Conservation (phyloP, 2,888 invertebrate genomes). For the Drosophila merina region DNA sequence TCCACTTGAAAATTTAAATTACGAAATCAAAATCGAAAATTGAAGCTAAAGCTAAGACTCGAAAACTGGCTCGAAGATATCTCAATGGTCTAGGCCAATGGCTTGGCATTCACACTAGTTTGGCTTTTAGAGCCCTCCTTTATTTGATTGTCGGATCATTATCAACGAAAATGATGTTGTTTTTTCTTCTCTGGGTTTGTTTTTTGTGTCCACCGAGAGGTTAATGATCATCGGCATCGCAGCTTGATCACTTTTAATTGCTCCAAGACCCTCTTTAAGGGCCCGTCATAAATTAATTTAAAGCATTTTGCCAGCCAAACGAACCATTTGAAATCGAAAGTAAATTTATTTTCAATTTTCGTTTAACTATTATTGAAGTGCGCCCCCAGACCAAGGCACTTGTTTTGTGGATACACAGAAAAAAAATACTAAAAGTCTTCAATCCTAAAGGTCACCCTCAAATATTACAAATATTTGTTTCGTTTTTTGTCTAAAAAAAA, state of each 20-base stretch:
- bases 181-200: background rate
- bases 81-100: conserved; percentile 63
- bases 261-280: conserved; percentile 37
- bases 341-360: conserved; percentile 63
- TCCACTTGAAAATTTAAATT: conserved; percentile 38
- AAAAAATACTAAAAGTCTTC: too few species aligned
- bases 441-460: background rate
- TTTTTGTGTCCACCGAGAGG: background rate
- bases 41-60: conserved; percentile 23
- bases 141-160: conserved; percentile 72
- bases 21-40: conserved; percentile 37
- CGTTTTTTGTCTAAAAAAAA: conserved; percentile 30
- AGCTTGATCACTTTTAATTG: conserved; percentile 62
- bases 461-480: background rate
- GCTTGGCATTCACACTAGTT: conserved; percentile 14
- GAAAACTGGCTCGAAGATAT: conserved; percentile 25
- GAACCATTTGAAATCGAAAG: conserved; percentile 60
- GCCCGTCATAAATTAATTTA: conserved; percentile 67
- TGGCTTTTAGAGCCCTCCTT: conserved; percentile 12
- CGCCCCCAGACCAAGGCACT: conserved; percentile 42
- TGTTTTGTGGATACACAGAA: too few species aligned
- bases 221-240: conserved; percentile 55
- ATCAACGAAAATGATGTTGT: conserved; percentile 61
- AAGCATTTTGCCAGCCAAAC: conserved; percentile 27
- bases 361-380: conserved; percentile 58